Evolutionary conservation across 2,797 vertebrate species (phyloP).

Genomic region (Lepilemur septentrionalis): DNA sequence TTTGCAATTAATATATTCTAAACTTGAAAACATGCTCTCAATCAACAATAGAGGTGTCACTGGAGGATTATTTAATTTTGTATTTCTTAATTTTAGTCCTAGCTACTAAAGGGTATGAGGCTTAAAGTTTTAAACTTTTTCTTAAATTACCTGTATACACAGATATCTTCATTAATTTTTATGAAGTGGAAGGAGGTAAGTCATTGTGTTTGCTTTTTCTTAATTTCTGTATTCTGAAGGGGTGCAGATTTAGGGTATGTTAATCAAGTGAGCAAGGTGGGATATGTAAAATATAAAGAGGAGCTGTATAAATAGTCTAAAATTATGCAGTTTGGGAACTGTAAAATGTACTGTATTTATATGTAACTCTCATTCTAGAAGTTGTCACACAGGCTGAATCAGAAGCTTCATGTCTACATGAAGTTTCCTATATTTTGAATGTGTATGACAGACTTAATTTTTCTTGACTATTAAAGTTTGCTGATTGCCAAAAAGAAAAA

Average conservation of each 20-base stretch:
- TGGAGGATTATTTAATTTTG: constrained; percentile 67
- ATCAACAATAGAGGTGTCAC: constrained; percentile 55
- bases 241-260: constrained; percentile 6
- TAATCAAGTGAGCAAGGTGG: constrained; percentile 51
- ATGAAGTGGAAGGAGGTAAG: constrained; percentile 20
- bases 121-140: constrained; percentile 36
- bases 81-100: constrained; percentile 56
- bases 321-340: constrained; percentile 1
- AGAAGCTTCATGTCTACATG: constrained; percentile 37
- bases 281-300: constrained; percentile 69
- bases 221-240: constrained; percentile 41
- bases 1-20: constrained; percentile 55
- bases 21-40: constrained; percentile 65
- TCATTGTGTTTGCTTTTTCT: constrained; percentile 2
- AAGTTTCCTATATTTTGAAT: constrained; percentile 53
- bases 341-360: constrained; percentile 45
- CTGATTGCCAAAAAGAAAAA: constrained; percentile 48
- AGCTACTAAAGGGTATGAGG: constrained; percentile 55
- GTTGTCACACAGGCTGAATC: neutral
- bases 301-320: constrained; percentile 62
- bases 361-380: constrained; percentile 14
- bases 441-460: constrained; percentile 42
- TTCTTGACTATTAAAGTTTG: constrained; percentile 74
- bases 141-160: neutral
- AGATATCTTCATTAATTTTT: constrained; percentile 36